A percentile compares a stretch with the other conserved stretches of the same genome.
phyloP scores from a whole-genome alignment of 2,888 invertebrate genomes.

The Ptilodon capucinus region DNA sequence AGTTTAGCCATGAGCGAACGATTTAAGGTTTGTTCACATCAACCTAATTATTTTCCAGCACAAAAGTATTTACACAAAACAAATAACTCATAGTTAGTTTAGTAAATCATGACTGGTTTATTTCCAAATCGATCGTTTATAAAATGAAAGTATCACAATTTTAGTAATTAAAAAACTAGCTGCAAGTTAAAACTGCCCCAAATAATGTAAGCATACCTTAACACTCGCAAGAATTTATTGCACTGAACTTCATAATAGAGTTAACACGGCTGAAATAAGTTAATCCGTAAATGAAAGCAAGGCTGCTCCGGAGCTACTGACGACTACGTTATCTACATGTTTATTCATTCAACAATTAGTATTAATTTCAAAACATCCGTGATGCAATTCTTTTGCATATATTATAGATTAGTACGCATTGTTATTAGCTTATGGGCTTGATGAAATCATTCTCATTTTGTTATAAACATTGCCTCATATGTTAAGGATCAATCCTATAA shows the following conservation, averaged over 20 bases:
- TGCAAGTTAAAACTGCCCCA: not conserved
- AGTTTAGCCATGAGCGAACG: constrained; percentile 26
- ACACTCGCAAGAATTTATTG: constrained; percentile 30
- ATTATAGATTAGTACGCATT: constrained; percentile 29
- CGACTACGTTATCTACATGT: constrained; percentile 33
- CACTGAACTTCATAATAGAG: constrained; percentile 23
- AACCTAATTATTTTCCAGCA: not conserved
- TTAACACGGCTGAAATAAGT: constrained; percentile 34
- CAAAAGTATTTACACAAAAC: not conserved
- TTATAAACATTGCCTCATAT: not conserved
- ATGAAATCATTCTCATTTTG: constrained; percentile 25
- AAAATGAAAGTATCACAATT: not conserved
- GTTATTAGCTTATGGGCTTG: constrained; percentile 21
- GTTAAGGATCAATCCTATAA: too few relatives aligned
- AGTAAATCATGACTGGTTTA: not conserved
- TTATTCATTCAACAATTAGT: constrained; percentile 34
- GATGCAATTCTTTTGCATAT: constrained; percentile 31
- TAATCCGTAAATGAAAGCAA: constrained; percentile 40
- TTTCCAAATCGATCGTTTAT: not conserved
- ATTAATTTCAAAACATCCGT: constrained; percentile 37
- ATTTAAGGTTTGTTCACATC: constrained; percentile 18
- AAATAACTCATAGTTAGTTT: too few relatives aligned
- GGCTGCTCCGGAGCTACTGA: constrained; percentile 20
- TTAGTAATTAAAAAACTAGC: not conserved
- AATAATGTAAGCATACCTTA: constrained; percentile 27